A percentile compares a stretch with the other conserved stretches of the same genome.
Evolutionary conservation across 2,888 invertebrate species (phyloP).

Genomic region (Dilophus febrilis): DNA sequence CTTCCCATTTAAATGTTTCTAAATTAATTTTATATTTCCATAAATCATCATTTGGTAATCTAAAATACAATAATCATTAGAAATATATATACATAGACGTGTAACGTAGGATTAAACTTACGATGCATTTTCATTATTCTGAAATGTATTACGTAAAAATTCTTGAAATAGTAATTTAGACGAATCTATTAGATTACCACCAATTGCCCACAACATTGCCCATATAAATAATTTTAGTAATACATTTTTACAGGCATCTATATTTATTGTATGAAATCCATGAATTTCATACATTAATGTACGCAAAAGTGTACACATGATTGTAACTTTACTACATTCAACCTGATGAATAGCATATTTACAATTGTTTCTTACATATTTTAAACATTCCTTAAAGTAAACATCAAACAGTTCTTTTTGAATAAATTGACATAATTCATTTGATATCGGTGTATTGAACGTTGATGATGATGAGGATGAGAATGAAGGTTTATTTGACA

Average conservation of each 20-base stretch:
- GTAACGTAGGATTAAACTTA: too few relatives aligned
- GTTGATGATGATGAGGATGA: too few relatives aligned
- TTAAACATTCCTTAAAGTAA: slow-evolving; percentile 46
- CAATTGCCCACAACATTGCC: slow-evolving; percentile 68
- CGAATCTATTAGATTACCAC: slow-evolving; percentile 62
- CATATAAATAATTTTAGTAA: slow-evolving; percentile 65
- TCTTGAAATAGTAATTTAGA: slow-evolving; percentile 54
- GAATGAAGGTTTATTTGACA: too few relatives aligned
- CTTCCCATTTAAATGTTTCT: slow-evolving; percentile 47
- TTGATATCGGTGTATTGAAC: slow-evolving; percentile 30
- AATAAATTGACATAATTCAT: slow-evolving; percentile 30
- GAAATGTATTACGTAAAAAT: slow-evolving; percentile 45
- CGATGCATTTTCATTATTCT: slow-evolving; percentile 50
- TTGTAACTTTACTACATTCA: slow-evolving; percentile 62
- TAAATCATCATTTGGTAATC: slow-evolving; percentile 50
- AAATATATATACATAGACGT: not conserved
- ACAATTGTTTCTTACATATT: slow-evolving; percentile 50
- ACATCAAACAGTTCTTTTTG: too few relatives aligned
- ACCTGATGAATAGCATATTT: slow-evolving; percentile 62
- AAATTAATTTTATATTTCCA: slow-evolving; percentile 66
- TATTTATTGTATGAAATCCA: slow-evolving; percentile 29
- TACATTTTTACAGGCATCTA: slow-evolving; percentile 41
- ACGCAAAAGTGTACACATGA: slow-evolving; percentile 56
- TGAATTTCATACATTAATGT: slow-evolving; percentile 47
- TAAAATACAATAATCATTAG: slow-evolving; percentile 21